Evolutionary conservation across 2,113 vertebrate genomes (phyloP).

Genomic region (Corydoras sp.): DNA sequence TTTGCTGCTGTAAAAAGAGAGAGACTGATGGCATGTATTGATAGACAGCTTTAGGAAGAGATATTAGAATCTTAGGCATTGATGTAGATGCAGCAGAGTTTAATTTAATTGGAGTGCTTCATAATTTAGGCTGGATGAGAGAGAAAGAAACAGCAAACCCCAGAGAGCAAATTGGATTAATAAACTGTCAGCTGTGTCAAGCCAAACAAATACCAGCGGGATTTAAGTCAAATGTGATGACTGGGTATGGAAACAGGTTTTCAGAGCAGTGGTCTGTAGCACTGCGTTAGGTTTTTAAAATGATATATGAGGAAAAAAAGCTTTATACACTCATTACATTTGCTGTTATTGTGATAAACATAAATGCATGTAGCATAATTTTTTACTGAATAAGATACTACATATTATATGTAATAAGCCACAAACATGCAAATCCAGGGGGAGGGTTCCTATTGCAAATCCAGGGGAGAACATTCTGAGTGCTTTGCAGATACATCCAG

Average conservation of each 20-base stretch:
- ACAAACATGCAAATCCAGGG: too few species aligned
- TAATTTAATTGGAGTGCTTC: constrained; percentile 48
- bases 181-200: constrained; percentile 48
- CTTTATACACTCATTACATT: too few species aligned
- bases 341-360: too few species aligned
- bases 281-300: constrained; percentile 32
- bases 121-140: constrained; percentile 34
- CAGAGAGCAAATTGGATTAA: constrained; percentile 47
- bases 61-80: constrained; percentile 1
- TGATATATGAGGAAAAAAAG: constrained; percentile 9
- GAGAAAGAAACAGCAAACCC: constrained; percentile 37
- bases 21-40: background rate
- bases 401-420: too few species aligned
- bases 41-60: constrained; percentile 21
- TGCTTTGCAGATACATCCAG: too few species aligned
- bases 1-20: background rate
- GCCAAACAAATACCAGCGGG: constrained; percentile 42
- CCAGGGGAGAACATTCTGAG: too few species aligned
- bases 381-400: too few species aligned
- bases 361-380: too few species aligned
- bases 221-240: constrained; percentile 45
- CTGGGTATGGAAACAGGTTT: constrained; percentile 37
- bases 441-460: too few species aligned
- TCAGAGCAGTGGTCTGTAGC: constrained; percentile 32
- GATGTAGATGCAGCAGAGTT: constrained; percentile 51